phyloP scores from a whole-genome alignment of 2,113 vertebrate genomes.

The Salminus brasiliensis region DNA sequence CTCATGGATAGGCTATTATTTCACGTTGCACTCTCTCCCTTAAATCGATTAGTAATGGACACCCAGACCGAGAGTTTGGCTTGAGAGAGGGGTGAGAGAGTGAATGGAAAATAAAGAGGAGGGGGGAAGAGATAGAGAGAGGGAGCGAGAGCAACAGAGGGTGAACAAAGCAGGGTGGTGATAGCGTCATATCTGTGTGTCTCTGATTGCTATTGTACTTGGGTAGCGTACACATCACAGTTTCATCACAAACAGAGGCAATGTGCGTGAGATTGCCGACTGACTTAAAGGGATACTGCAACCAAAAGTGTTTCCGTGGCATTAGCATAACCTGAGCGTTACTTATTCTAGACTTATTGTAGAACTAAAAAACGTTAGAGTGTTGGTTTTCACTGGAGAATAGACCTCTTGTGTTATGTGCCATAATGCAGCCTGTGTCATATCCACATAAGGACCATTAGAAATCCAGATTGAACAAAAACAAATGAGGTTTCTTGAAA shows the following conservation, averaged over 20 bases:
- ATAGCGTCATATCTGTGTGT: constrained; percentile 1
- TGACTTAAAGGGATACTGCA: no score
- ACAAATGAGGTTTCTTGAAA: no score
- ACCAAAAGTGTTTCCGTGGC: no score
- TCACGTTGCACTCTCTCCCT: constrained; percentile 47
- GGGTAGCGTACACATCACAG: not conserved
- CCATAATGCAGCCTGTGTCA: no score
- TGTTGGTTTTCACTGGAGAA: no score
- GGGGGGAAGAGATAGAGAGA: not conserved
- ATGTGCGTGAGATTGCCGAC: not conserved
- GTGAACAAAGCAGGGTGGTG: not conserved
- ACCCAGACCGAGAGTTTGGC: constrained; percentile 47
- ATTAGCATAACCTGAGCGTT: no score
- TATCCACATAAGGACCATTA: no score
- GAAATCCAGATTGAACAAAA: no score
- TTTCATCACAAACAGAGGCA: not conserved
- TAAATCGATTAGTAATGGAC: constrained; percentile 59
- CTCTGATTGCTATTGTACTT: not conserved
- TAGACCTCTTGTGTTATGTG: no score
- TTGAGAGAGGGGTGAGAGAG: constrained; percentile 25
- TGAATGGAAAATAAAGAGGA: constrained; percentile 36
- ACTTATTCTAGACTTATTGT: no score
- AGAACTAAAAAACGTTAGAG: no score
- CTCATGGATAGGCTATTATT: constrained; percentile 63
- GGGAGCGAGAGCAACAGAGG: constrained; percentile 9